These are phyloP conservation scores for Sanderia malayensis DNA, from an alignment of 30 jellyfish, hydroid and myxozoan species.

Conservation along the genomic window DNA sequence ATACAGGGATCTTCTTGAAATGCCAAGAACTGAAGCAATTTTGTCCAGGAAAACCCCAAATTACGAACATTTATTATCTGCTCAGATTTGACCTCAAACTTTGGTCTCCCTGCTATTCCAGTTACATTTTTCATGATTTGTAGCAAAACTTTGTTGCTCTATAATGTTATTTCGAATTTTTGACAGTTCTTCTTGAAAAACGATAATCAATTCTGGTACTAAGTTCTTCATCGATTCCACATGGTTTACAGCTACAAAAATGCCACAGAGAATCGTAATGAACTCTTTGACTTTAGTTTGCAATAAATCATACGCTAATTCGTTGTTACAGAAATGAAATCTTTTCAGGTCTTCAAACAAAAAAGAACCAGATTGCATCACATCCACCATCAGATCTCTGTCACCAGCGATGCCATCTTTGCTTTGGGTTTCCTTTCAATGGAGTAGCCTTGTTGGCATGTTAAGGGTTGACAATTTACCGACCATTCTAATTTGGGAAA, in stretches of 20 bases:
- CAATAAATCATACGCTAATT: slow-evolving; percentile 11
- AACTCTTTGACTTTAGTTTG: slow-evolving; percentile 28
- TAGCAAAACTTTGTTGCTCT: neutral
- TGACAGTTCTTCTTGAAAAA: neutral
- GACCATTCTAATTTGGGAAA: neutral
- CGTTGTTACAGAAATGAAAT: slow-evolving; percentile 12
- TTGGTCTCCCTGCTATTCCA: neutral
- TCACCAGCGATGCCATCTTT: neutral
- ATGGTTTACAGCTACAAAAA: slow-evolving; percentile 26
- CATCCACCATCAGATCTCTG: neutral
- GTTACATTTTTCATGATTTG: neutral
- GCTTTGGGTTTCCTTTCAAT: neutral
- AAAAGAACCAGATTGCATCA: neutral
- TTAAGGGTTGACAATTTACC: neutral
- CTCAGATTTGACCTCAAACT: neutral
- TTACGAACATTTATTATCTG: neutral
- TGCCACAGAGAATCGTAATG: slow-evolving; percentile 24
- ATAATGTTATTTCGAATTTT: neutral
- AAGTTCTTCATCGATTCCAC: slow-evolving; percentile 3
- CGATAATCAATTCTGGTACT: neutral
- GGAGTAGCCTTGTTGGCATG: slow-evolving; percentile 2
- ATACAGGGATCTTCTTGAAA: slow-evolving; percentile 18
- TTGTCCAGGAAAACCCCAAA: slow-evolving; percentile 4
- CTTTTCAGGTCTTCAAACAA: neutral
- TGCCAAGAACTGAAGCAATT: slow-evolving; percentile 22